Conservation (phyloP, 2,113 vertebrate genomes). For the Rutilus rutilus region DNA sequence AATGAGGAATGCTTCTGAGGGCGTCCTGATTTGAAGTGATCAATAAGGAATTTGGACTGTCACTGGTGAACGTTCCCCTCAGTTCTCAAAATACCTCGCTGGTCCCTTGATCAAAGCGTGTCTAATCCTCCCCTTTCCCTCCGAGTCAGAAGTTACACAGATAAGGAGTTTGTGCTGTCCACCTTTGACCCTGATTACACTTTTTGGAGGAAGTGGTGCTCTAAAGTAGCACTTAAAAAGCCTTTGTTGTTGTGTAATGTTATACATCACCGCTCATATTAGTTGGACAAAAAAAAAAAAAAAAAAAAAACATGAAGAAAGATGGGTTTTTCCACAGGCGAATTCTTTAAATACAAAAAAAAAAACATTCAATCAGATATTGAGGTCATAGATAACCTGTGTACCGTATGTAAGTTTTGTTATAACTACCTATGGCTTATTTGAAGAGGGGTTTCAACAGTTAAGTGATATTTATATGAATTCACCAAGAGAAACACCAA, state of each 20-base stretch:
- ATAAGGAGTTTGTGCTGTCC: slow-evolving; percentile 62
- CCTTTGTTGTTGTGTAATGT: slow-evolving; percentile 35
- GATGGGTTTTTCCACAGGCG: neutral
- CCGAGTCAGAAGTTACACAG: slow-evolving; percentile 61
- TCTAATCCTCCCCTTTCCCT: slow-evolving; percentile 66
- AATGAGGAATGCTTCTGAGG: slow-evolving; percentile 13
- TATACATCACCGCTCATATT: neutral
- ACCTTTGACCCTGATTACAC: slow-evolving; percentile 53
- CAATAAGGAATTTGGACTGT: slow-evolving; percentile 42
- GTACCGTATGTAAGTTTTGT: neutral
- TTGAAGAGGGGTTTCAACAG: neutral
- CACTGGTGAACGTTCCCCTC: slow-evolving; percentile 36
- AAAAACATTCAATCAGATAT: neutral
- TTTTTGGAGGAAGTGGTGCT: slow-evolving; percentile 40
- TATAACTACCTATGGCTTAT: neutral
- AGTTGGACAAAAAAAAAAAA: neutral
- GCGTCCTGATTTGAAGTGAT: slow-evolving; percentile 31
- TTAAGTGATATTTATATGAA: neutral
- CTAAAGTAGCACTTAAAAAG: slow-evolving; percentile 34
- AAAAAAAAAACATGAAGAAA: neutral
- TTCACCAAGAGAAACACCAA: neutral
- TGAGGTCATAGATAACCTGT: neutral
- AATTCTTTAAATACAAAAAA: neutral
- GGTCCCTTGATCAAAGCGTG: slow-evolving; percentile 42
- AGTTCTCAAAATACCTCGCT: slow-evolving; percentile 1